Base-by-base conservation (phyloP, 1,140 invertebrate genomes). In the Dysdera silvatica region DNA sequence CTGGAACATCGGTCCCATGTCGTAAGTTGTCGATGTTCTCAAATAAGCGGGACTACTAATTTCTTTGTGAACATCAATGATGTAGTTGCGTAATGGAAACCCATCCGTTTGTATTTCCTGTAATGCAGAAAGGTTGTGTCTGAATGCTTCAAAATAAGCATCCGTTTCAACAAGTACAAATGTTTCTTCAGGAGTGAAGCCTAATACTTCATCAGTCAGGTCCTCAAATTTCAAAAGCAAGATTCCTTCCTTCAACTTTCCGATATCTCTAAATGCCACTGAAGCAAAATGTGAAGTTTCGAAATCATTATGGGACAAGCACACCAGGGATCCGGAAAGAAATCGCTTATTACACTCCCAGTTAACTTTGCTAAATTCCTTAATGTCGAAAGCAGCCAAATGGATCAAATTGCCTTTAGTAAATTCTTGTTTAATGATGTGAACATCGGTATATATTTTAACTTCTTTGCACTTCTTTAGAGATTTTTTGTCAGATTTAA, bases 311-410 rank as follows among this genome's bases (percentile, higher is more conserved):
- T 67, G 75, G 1, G 85, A 85, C 28, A 91, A 80, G 63, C 85
- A 82, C 0, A 91, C 67, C n/a, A 91, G 73, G 0, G 85, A 84
- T 1, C 88, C 88, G 74, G 76, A 83, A 70, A 88, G 80, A 29
- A 91, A 80, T 49, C 83, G 75, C 70, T 83, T 82, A 0, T 79
- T 78, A 2, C 53, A 55, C 26, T 71, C 62, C 77, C 77, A 78
- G 3, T 74, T 69, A 3, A 76, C 62, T 31, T 51, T 43, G 16
- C 45, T 60, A 32, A 73, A 61, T 6, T 55, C 37, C 3, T 62
- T 53, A 2, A 65, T 53, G 63, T 74, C 67, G 68, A 78, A 77
- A n/a, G 67, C 61, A 26, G 76, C 61, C n/a, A 35, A 40, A 47
- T 68, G 68, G 29, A 64, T 35, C 4, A 71, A 18, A 24, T 64